Percentiles rank a stretch among this genome's conserved stretches.
These are phyloP conservation scores for Drosophila dives DNA, from an alignment of 2,888 invertebrate species.

Conservation along the genomic window DNA sequence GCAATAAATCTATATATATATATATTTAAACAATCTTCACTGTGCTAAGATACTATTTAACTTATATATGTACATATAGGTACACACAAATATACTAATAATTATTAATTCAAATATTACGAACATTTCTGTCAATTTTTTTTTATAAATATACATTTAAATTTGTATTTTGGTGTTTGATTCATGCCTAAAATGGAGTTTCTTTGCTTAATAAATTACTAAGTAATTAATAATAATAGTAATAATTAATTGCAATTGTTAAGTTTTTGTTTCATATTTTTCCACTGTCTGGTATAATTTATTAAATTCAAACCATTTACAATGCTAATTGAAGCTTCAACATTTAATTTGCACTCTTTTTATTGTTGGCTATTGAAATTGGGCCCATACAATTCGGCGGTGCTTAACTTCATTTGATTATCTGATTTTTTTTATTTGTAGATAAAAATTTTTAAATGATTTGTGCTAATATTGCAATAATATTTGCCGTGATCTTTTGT, in stretches of 20 bases:
- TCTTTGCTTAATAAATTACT: slow-evolving; percentile 40
- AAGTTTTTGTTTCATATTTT: not conserved
- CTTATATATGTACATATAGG: slow-evolving; percentile 33
- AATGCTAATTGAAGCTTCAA: slow-evolving; percentile 18
- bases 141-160: slow-evolving; percentile 38
- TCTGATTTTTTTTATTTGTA: slow-evolving; percentile 40
- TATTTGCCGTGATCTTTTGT: slow-evolving; percentile 6
- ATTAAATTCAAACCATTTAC: slow-evolving; percentile 24
- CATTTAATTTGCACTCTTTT: slow-evolving; percentile 15
- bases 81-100: slow-evolving; percentile 26
- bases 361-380: slow-evolving; percentile 18
- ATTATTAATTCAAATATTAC: slow-evolving; percentile 55
- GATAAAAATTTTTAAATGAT: slow-evolving; percentile 52
- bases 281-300: slow-evolving; percentile 1
- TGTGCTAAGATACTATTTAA: slow-evolving; percentile 52
- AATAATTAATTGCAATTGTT: slow-evolving; percentile 11
- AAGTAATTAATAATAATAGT: slow-evolving; percentile 35
- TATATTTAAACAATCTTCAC: slow-evolving; percentile 59
- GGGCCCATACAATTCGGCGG: slow-evolving; percentile 12
- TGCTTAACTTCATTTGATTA: slow-evolving; percentile 45
- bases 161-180: slow-evolving; percentile 70
- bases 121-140: slow-evolving; percentile 55
- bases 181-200: slow-evolving; percentile 63
- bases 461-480: slow-evolving; percentile 19
- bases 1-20: slow-evolving; percentile 18